Percentiles rank a stretch among this genome's conserved stretches.
Conservation (phyloP, 2,797 vertebrate genomes). For the Dendrocincla fuliginosa region DNA sequence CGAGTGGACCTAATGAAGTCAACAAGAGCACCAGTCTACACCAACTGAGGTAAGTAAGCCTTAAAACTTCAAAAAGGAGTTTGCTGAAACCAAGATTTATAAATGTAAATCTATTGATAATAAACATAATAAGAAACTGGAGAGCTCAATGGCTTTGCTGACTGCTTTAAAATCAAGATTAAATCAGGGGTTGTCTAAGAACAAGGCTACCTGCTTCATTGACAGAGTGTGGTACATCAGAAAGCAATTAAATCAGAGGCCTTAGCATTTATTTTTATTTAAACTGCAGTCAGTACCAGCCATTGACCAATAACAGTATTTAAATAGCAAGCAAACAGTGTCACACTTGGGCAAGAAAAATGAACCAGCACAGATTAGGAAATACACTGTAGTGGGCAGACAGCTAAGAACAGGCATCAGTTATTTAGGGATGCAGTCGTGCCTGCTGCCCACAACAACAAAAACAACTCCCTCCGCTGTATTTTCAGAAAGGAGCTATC, state of each 20-base stretch:
- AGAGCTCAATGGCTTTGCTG: not conserved
- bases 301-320: not conserved
- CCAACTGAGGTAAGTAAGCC: not conserved
- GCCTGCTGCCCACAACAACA: conserved; percentile 24
- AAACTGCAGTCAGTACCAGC: not conserved
- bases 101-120: not conserved
- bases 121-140: not conserved
- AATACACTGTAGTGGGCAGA: not conserved
- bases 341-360: not conserved
- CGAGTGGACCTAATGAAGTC: not conserved
- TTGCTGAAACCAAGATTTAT: not conserved
- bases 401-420: not conserved
- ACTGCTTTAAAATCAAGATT: not conserved
- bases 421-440: not conserved
- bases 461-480: not conserved
- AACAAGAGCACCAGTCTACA: not conserved
- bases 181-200: not conserved
- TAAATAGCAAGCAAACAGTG: not conserved
- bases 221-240: not conserved
- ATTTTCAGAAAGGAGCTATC: not conserved
- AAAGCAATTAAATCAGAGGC: not conserved
- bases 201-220: not conserved
- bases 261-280: not conserved
- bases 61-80: not conserved
- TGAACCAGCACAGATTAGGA: not conserved